Base-by-base conservation (phyloP, 2,797 vertebrate genomes). In the Helostoma temminkii region DNA sequence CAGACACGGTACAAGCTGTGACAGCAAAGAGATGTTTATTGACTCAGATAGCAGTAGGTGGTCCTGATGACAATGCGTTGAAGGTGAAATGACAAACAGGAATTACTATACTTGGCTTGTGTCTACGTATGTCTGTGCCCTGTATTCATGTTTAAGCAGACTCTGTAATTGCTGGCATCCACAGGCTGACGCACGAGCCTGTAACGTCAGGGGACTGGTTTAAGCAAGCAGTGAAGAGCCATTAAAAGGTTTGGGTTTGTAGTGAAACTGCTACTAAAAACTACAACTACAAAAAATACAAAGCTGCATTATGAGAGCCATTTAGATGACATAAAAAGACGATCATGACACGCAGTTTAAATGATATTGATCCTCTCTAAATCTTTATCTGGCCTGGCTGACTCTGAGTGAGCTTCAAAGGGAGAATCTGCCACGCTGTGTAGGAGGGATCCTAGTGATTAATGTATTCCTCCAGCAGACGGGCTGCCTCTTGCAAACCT, bases 401-500 rank as follows among this genome's bases (percentile, higher is more conserved):
- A 62, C 52, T 76, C 28, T 61, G 49, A 69, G 21, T 8, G 30
- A 42, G 69, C 66, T 77, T 86, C 70, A 79, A 62, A 80, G 72
- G 30, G 43, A 53, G 53, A 63, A 24, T 74, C 64, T 69, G 70
- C 62, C 71, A 36, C 4, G 9, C 58, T 28, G 79, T 52, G 77
- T 49, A 43, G 77, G 80, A 84, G 70, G 58, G 83, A 69, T 61
- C 75, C 24, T 7, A 69, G 59, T 55, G 78, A 81, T 69, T 30
- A 25, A 45, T 75, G 82, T 69, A 63, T 70, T 58, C 80, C 65
- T 82, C 71, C 77, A 75, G 72, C 72, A 71, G 55, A 74, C 81
- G 74, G 72, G 64, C 76, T 67, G 82, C 64, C 71, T 79, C 73
- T 81, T 41, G 76, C 79, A 78, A 71, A 76, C 37, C 64, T 88